These are phyloP conservation scores for Cosmopolites sordidus DNA, from an alignment of 2,888 invertebrate species.

Conservation along the genomic window DNA sequence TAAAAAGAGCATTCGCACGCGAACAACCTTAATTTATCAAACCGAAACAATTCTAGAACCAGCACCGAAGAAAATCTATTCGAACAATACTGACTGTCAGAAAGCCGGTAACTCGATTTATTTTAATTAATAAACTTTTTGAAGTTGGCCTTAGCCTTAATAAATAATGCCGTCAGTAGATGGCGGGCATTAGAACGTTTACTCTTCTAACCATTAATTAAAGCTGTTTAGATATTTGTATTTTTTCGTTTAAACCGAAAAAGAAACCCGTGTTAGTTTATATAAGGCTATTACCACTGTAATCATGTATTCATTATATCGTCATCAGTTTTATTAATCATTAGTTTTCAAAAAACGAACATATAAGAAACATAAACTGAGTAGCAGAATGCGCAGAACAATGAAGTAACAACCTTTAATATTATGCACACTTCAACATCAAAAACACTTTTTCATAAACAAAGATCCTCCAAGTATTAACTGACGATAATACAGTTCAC, in stretches of 20 bases:
- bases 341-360: no score
- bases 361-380: no score
- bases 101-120: conserved; percentile 6
- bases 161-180: conserved; percentile 4
- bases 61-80: neutral
- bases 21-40: neutral
- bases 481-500: no score
- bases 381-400: no score
- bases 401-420: no score
- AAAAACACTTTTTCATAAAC: no score
- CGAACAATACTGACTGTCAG: conserved; percentile 1
- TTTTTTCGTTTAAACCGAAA: neutral
- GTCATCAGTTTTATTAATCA: no score
- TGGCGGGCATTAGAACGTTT: neutral
- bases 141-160: neutral
- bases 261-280: neutral
- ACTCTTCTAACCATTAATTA: neutral
- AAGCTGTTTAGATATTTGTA: neutral
- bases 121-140: conserved; percentile 12
- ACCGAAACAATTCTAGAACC: neutral
- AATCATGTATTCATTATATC: no score
- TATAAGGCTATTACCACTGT: neutral
- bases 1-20: neutral
- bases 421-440: no score
- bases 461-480: no score